Conservation (phyloP, 2,113 vertebrate genomes). For the Apteryx owenii region DNA sequence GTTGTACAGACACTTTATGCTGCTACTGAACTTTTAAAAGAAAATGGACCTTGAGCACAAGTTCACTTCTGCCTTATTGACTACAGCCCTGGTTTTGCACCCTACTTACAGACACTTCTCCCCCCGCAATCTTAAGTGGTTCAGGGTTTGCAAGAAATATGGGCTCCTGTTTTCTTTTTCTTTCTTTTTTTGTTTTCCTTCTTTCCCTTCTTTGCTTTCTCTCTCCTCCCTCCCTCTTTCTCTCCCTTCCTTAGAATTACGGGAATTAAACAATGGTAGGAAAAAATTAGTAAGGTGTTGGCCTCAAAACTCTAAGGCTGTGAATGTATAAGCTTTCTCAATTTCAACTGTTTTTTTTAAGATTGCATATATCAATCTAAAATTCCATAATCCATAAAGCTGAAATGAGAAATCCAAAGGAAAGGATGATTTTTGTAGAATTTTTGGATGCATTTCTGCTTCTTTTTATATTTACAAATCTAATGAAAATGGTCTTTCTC, state of each 20-base stretch:
- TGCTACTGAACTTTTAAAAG: background rate
- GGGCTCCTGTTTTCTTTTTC: background rate
- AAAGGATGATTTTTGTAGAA: background rate
- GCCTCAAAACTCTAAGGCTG: background rate
- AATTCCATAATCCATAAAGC: background rate
- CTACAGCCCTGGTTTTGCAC: background rate
- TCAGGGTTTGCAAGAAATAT: background rate
- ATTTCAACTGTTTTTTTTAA: background rate
- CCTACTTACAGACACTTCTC: background rate
- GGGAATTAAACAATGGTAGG: background rate
- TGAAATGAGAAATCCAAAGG: background rate
- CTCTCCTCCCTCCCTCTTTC: background rate
- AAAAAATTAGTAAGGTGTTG: background rate
- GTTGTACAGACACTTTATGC: slow-evolving; percentile 18
- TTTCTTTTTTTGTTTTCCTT: background rate
- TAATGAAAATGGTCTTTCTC: background rate
- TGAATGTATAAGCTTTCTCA: background rate
- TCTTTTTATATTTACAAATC: background rate
- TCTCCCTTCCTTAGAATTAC: background rate
- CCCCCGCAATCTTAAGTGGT: background rate
- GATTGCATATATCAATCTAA: background rate
- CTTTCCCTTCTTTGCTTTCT: background rate
- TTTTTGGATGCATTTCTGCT: background rate
- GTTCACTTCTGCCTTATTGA: background rate
- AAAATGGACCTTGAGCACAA: slow-evolving; percentile 45